A percentile compares a stretch with the other conserved stretches of the same genome.
phyloP scores from a whole-genome alignment of 2,797 vertebrate genomes.

The Podarcis siculus region DNA sequence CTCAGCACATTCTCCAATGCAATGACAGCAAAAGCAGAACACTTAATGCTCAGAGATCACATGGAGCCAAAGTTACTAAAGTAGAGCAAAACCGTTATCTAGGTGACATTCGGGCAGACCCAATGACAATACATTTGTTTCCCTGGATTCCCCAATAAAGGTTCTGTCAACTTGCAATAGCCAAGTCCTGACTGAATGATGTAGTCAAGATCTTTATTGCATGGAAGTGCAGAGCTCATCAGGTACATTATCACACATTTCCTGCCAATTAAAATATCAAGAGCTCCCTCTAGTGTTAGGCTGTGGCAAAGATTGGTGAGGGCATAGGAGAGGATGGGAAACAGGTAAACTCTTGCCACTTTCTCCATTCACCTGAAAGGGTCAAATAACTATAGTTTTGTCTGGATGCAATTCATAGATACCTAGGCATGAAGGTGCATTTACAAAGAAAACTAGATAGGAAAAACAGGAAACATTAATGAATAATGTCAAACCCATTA shows the following conservation, averaged over 20 bases:
- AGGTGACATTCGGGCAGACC: neutral
- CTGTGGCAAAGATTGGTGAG: neutral
- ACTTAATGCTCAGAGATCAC: slow-evolving; percentile 24
- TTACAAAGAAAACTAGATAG: neutral
- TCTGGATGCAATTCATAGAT: neutral
- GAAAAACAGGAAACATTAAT: neutral
- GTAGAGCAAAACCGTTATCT: neutral
- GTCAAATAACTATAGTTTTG: neutral
- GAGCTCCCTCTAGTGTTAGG: neutral
- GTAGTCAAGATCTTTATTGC: neutral
- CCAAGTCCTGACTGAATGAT: neutral
- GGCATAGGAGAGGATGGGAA: too few relatives aligned
- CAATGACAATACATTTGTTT: neutral
- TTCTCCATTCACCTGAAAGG: neutral
- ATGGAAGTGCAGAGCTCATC: neutral
- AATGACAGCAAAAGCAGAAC: neutral
- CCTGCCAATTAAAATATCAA: neutral
- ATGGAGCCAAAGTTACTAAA: slow-evolving; percentile 8
- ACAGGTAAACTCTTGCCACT: neutral
- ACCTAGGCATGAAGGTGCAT: neutral
- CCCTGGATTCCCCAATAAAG: neutral
- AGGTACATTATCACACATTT: neutral
- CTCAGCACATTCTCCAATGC: slow-evolving; percentile 28
- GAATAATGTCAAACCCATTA: neutral
- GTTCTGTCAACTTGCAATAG: neutral